Evolutionary conservation across 2,888 invertebrate species (phyloP).

Genomic region (Axea sp.): DNA sequence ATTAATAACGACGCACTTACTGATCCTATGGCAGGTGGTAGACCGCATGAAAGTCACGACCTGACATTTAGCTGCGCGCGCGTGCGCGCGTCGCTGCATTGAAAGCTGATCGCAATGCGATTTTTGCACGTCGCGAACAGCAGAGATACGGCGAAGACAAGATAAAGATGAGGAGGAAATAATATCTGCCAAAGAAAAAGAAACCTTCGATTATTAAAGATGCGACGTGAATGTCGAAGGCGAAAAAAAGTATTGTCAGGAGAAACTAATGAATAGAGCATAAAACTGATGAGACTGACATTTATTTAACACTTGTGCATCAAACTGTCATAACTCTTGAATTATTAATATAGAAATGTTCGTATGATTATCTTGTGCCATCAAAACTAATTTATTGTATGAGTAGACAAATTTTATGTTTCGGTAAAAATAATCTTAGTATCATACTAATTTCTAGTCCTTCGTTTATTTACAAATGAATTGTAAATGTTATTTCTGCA

Average conservation of each 20-base stretch:
- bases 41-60: conserved; percentile 78
- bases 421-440: too few relatives aligned
- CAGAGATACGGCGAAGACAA: conserved; percentile 33
- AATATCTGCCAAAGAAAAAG: conserved; percentile 16
- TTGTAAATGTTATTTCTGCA: too few relatives aligned
- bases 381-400: too few relatives aligned
- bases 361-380: too few relatives aligned
- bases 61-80: conserved; percentile 76
- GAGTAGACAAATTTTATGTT: too few relatives aligned
- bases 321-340: conserved; percentile 7
- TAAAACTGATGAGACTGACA: conserved; percentile 22
- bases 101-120: conserved; percentile 72
- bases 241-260: conserved; percentile 22
- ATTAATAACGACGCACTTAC: conserved; percentile 77
- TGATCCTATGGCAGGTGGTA: conserved; percentile 76
- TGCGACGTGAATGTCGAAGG: conserved; percentile 22
- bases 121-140: conserved; percentile 65
- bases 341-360: conserved; percentile 18
- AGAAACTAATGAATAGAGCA: conserved; percentile 30
- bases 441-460: too few relatives aligned
- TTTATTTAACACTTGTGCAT: conserved; percentile 29
- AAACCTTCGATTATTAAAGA: conserved; percentile 24
- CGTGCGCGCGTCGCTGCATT: conserved; percentile 64
- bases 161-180: conserved; percentile 39
- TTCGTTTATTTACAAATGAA: too few relatives aligned